Evolutionary conservation across 2,888 invertebrate species (phyloP).

Genomic region (Dicranocentrus wangi): DNA sequence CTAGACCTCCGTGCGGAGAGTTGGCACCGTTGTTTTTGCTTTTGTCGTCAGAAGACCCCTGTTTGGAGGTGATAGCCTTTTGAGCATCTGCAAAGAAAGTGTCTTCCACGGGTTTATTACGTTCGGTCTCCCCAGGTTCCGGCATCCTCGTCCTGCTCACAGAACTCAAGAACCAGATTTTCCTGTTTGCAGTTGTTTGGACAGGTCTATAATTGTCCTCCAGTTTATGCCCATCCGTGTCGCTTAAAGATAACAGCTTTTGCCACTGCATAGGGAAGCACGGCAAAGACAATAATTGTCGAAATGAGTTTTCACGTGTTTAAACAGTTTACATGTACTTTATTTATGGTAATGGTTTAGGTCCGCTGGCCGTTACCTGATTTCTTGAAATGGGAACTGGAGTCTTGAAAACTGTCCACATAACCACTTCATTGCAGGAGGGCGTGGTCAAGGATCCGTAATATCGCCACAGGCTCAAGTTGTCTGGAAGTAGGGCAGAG

Average conservation of each 20-base stretch:
- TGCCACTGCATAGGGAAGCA: no score
- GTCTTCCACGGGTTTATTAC: constrained; percentile 22
- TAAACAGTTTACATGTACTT: no score
- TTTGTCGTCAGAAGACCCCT: not conserved
- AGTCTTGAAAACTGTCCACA: constrained; percentile 67
- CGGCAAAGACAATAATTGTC: no score
- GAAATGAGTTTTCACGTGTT: no score
- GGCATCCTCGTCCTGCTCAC: constrained; percentile 56
- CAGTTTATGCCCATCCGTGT: constrained; percentile 51
- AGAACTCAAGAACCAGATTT: constrained; percentile 43
- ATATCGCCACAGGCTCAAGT: constrained; percentile 67
- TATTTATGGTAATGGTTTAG: no score
- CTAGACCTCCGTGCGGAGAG: constrained; percentile 22
- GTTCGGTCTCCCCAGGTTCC: constrained; percentile 25
- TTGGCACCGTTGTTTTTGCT: constrained; percentile 24
- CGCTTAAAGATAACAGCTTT: no score
- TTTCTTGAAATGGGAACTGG: constrained; percentile 44
- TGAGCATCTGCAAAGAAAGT: constrained; percentile 39
- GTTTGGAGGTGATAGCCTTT: constrained; percentile 36
- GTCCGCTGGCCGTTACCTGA: constrained; percentile 32
- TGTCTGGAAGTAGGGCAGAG: constrained; percentile 67
- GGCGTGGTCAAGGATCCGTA: constrained; percentile 71
- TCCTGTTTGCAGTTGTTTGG: constrained; percentile 63
- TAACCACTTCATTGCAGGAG: constrained; percentile 66
- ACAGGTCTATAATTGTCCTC: constrained; percentile 71